A percentile compares a stretch with the other conserved stretches of the same genome.
phyloP scores from a whole-genome alignment of 1,140 invertebrate species.

The Megalopta genalis region DNA sequence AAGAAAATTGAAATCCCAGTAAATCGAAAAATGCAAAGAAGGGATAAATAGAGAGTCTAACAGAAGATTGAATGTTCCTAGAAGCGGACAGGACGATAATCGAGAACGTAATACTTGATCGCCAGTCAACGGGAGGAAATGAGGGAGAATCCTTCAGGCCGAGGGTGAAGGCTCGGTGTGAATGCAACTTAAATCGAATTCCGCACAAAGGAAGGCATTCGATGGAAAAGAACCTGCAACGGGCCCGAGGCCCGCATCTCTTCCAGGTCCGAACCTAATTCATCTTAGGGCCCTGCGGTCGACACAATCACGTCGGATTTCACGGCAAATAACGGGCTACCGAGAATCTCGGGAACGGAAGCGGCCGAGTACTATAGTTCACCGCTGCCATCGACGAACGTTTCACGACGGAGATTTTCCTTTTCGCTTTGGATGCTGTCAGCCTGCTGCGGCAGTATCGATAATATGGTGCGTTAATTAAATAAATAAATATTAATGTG shows the following conservation, averaged over 20 bases:
- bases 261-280: conserved; percentile 69
- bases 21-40: too few relatives aligned
- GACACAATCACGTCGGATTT: conserved; percentile 15
- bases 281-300: conserved; percentile 50
- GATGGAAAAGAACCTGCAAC: conserved; percentile 70
- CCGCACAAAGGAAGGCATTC: conserved; percentile 66
- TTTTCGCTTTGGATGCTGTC: not conserved
- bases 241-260: conserved; percentile 54
- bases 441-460: too few relatives aligned
- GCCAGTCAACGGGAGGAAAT: not conserved
- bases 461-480: too few relatives aligned
- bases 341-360: conserved; percentile 36
- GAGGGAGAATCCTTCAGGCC: not conserved
- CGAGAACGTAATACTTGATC: not conserved
- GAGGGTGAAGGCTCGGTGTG: conserved; percentile 32
- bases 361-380: not conserved
- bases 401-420: not conserved
- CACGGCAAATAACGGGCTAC: conserved; percentile 32
- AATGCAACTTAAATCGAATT: conserved; percentile 57
- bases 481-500: too few relatives aligned
- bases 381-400: too few relatives aligned
- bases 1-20: too few relatives aligned
- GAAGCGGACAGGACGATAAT: not conserved
- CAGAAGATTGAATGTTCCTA: not conserved
- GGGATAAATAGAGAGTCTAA: too few relatives aligned